phyloP scores from a whole-genome alignment of 2,113 vertebrate genomes.

The Scomber colias region DNA sequence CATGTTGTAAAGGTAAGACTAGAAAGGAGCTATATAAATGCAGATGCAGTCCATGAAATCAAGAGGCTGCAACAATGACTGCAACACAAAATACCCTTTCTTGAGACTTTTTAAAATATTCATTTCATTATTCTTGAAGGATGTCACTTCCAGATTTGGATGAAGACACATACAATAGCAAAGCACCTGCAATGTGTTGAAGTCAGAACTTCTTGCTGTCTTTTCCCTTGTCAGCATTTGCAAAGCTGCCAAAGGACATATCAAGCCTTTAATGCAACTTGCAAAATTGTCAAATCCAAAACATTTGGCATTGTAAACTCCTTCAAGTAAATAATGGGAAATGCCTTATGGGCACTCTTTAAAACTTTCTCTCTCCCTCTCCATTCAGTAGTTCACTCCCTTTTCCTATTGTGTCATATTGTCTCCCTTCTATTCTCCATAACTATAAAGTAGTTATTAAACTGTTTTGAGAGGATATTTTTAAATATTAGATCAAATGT shows the following conservation, averaged over 20 bases:
- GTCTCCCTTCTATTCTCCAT: neutral
- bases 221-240: conserved; percentile 46
- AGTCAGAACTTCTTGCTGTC: conserved; percentile 24
- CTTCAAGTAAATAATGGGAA: conserved; percentile 48
- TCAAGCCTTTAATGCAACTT: conserved; percentile 41
- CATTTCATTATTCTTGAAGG: neutral
- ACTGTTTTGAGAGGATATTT: neutral
- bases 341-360: conserved; percentile 40
- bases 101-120: neutral
- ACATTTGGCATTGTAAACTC: conserved; percentile 62
- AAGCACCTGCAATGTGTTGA: neutral
- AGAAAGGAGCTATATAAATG: too few species aligned
- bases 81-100: neutral
- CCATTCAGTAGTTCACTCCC: neutral
- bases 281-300: conserved; percentile 54
- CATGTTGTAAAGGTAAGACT: too few species aligned
- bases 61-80: neutral
- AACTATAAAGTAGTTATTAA: neutral
- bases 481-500: neutral
- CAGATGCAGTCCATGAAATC: too few species aligned
- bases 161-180: neutral
- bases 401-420: neutral
- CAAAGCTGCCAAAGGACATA: conserved; percentile 47
- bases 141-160: conserved; percentile 3
- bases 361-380: conserved; percentile 23